Percentiles rank a stretch among this genome's conserved stretches.
Conservation (phyloP, 2,797 vertebrate genomes). For the Gymnocypris eckloni region DNA sequence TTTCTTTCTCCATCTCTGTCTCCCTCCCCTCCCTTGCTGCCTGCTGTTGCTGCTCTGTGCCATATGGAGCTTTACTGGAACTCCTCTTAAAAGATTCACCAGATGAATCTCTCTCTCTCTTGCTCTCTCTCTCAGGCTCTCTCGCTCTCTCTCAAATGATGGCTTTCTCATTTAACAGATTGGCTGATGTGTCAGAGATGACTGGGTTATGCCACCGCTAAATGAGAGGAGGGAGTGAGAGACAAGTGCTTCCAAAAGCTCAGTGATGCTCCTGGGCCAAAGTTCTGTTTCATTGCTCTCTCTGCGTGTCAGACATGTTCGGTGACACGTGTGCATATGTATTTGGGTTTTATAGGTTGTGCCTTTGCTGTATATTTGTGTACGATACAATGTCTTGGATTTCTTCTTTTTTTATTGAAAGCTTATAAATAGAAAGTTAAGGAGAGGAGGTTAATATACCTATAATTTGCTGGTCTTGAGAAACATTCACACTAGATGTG, state of each 20-base stretch:
- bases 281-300: conserved; percentile 31
- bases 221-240: conserved; percentile 45
- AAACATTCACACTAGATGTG: background rate
- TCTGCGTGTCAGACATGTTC: conserved; percentile 18
- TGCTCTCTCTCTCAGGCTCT: conserved; percentile 24
- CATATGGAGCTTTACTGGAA: conserved; percentile 57
- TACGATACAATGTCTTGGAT: background rate
- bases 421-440: background rate
- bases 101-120: conserved; percentile 40
- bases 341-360: conserved; percentile 12
- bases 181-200: conserved; percentile 50
- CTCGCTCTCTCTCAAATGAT: conserved; percentile 43
- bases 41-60: conserved; percentile 51
- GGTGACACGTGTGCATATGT: background rate
- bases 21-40: conserved; percentile 36
- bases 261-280: conserved; percentile 32
- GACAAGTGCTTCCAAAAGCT: conserved; percentile 44
- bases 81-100: conserved; percentile 55
- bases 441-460: background rate
- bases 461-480: background rate
- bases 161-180: conserved; percentile 50
- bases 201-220: conserved; percentile 45
- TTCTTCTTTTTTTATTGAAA: background rate
- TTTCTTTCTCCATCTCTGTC: conserved; percentile 13
- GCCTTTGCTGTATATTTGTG: background rate